Conservation (phyloP, 2,113 vertebrate species). For the Tyrannus savana region DNA sequence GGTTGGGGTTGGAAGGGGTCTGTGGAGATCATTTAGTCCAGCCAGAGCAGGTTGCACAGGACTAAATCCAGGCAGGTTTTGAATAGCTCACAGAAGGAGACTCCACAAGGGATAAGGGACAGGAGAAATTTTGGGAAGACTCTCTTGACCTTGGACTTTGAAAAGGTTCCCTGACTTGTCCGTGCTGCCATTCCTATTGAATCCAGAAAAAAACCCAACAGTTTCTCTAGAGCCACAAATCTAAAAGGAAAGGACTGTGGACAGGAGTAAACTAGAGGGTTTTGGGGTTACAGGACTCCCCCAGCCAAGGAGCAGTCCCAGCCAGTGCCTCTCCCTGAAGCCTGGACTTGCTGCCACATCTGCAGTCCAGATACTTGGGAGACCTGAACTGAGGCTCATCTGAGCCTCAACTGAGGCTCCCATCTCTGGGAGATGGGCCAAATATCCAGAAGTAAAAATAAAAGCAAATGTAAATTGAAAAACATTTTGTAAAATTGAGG, state of each 20-base stretch:
- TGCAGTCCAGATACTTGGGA: background rate
- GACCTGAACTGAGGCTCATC: background rate
- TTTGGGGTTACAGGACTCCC: background rate
- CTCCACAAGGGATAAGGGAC: background rate
- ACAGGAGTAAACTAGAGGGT: background rate
- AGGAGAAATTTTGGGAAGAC: background rate
- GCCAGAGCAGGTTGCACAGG: background rate
- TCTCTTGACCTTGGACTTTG: background rate
- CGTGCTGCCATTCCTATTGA: background rate
- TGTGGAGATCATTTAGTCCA: background rate
- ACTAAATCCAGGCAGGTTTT: too few relatives aligned
- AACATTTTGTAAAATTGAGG: background rate
- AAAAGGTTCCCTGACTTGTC: accelerated
- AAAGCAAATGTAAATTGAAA: background rate
- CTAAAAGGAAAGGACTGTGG: background rate
- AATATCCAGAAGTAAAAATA: background rate
- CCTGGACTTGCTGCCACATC: background rate
- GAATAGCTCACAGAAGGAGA: background rate
- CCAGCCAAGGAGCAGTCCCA: background rate
- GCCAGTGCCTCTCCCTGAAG: background rate
- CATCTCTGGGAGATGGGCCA: background rate
- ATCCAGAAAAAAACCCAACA: background rate
- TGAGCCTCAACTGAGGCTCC: too few relatives aligned
- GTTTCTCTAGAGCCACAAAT: background rate
- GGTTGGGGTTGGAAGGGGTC: background rate